Evolutionary conservation across 1,140 invertebrate species (phyloP).

Genomic region (Anastrepha obliqua): DNA sequence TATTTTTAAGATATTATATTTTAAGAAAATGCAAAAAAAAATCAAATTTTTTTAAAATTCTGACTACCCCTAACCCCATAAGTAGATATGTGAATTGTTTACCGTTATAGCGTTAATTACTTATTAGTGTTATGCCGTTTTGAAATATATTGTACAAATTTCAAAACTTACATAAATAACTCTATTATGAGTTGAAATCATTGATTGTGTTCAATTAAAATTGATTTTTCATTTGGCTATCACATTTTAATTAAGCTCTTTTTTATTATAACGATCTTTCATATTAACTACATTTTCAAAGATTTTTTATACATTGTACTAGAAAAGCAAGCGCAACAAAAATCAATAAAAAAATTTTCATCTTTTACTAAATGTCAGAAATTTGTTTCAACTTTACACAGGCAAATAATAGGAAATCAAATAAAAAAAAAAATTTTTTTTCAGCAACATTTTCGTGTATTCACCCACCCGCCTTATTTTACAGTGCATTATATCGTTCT

Average conservation of each 20-base stretch:
- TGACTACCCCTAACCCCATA: not conserved
- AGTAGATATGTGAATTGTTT: not conserved
- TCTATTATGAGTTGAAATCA: conserved; percentile 21
- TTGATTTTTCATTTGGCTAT: not conserved
- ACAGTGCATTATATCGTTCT: too few relatives aligned
- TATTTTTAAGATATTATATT: too few relatives aligned
- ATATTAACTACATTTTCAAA: not conserved
- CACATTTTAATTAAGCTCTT: not conserved
- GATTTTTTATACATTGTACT: conserved; percentile 9
- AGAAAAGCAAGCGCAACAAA: not conserved
- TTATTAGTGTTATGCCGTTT: not conserved
- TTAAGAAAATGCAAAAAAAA: too few relatives aligned
- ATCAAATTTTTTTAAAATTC: too few relatives aligned
- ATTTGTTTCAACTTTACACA: not conserved
- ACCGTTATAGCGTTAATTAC: not conserved
- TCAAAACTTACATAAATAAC: conserved; percentile 10
- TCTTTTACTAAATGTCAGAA: not conserved
- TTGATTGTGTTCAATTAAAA: conserved; percentile 11
- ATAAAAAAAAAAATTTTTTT: too few relatives aligned
- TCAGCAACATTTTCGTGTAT: too few relatives aligned
- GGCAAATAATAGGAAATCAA: too few relatives aligned
- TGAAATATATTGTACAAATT: not conserved
- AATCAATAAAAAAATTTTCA: not conserved
- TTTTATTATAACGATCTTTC: not conserved
- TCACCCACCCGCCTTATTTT: too few relatives aligned